Percentiles rank a stretch among this genome's conserved stretches.
Conservation (phyloP, 2,797 vertebrate genomes). For the Bradypodion pumilum region DNA sequence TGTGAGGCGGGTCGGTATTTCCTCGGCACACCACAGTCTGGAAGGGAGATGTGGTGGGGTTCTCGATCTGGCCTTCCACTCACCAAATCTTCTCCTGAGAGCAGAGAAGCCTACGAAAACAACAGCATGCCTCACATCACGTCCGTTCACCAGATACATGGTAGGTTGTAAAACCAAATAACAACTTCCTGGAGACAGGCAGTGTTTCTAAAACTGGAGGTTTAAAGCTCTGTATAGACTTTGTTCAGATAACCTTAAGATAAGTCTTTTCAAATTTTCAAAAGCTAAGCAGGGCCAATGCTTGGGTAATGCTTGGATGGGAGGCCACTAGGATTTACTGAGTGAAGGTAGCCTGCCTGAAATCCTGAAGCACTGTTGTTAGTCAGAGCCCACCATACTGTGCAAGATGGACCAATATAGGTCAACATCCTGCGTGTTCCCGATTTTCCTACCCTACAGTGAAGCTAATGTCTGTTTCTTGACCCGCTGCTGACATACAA, state of each 20-base stretch:
- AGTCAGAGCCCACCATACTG: no score
- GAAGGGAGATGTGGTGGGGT: constrained; percentile 90
- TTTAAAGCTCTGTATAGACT: not conserved
- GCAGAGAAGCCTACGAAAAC: constrained; percentile 83
- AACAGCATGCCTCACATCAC: constrained; percentile 86
- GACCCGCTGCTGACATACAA: not conserved
- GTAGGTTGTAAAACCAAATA: constrained; percentile 76
- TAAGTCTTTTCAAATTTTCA: no score
- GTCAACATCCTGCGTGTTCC: no score
- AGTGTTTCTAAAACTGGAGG: not conserved
- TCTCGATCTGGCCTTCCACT: constrained; percentile 82
- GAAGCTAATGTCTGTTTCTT: not conserved
- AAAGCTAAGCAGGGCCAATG: no score
- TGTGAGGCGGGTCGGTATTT: constrained; percentile 95
- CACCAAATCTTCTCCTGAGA: constrained; percentile 86
- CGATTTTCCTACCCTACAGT: not conserved
- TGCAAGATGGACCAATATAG: no score
- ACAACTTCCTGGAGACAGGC: not conserved
- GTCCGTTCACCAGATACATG: constrained; percentile 86
- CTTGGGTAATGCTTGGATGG: no score
- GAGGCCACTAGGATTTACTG: no score
- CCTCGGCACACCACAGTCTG: constrained; percentile 84
- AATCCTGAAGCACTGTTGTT: no score
- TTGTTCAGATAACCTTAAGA: not conserved
- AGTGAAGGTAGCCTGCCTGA: no score